Evolutionary conservation across 1,140 invertebrate genomes (phyloP).

Genomic region (Drosophila ambigua): DNA sequence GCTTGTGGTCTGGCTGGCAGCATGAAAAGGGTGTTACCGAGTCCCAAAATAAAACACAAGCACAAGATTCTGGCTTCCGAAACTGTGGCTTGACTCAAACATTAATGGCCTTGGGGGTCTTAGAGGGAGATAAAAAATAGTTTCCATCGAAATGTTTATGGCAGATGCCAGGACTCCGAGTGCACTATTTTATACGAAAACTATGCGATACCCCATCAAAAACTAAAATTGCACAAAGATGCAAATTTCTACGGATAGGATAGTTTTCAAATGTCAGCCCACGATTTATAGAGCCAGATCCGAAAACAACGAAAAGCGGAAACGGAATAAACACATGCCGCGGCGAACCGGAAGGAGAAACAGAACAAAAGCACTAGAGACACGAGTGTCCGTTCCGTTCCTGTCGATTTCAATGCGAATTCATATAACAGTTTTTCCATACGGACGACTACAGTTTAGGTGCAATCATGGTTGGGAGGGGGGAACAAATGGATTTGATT

Average conservation of each 20-base stretch:
- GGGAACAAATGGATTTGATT: slow-evolving; percentile 1
- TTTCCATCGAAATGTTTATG: not conserved
- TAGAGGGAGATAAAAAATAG: slow-evolving; percentile 18
- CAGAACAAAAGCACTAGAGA: slow-evolving; percentile 14
- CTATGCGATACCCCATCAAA: slow-evolving; percentile 2
- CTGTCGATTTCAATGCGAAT: slow-evolving; percentile 15
- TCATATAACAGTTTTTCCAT: slow-evolving; percentile 12
- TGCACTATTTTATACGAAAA: no score
- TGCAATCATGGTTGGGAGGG: slow-evolving; percentile 2
- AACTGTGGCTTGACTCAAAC: slow-evolving; percentile 11
- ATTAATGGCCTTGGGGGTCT: slow-evolving; percentile 20
- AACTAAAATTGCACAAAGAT: slow-evolving; percentile 42
- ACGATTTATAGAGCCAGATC: slow-evolving; percentile 24
- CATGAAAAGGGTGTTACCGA: slow-evolving; percentile 52
- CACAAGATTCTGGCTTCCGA: slow-evolving; percentile 4
- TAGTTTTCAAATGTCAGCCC: slow-evolving; percentile 14
- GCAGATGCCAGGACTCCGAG: not conserved
- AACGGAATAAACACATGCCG: slow-evolving; percentile 37
- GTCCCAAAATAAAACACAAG: slow-evolving; percentile 38
- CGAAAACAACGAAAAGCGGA: slow-evolving; percentile 27
- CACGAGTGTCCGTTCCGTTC: slow-evolving; percentile 1
- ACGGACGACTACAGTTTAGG: slow-evolving; percentile 27
- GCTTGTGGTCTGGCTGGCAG: slow-evolving; percentile 25
- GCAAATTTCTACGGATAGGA: slow-evolving; percentile 25
- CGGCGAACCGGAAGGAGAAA: slow-evolving; percentile 40